phyloP scores from a whole-genome alignment of 2,797 vertebrate species.

The Lemur catta region DNA sequence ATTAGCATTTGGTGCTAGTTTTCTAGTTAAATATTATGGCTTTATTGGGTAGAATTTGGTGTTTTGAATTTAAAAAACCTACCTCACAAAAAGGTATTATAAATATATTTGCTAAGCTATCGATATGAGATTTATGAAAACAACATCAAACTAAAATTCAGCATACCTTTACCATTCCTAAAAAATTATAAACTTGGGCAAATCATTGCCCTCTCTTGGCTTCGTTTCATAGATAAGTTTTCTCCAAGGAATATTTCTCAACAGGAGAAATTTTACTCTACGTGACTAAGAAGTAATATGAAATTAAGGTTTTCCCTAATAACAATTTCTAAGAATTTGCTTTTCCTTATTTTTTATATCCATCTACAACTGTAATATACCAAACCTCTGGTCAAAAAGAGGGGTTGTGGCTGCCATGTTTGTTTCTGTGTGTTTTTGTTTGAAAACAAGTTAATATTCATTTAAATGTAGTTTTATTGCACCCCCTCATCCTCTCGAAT shows the following conservation, averaged over 20 bases:
- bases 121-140: not conserved
- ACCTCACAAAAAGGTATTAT: not conserved
- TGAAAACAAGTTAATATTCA: not conserved
- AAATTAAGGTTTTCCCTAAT: not conserved
- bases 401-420: not conserved
- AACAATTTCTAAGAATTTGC: not conserved
- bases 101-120: not conserved
- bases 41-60: constrained; percentile 39
- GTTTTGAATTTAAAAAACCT: not conserved
- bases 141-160: not conserved
- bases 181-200: not conserved
- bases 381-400: not conserved
- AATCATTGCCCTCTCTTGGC: not conserved
- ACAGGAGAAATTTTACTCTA: not conserved
- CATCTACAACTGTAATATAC: not conserved
- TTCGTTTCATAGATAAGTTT: not conserved
- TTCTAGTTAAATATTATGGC: constrained; percentile 50
- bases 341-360: not conserved
- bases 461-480: not conserved
- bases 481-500: not conserved
- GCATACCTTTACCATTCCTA: not conserved
- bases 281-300: not conserved
- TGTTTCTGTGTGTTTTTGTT: not conserved
- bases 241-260: not conserved
- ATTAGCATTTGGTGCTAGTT: constrained; percentile 21